Conservation (phyloP, 2,797 vertebrate genomes). For the Xenopus petersii region DNA sequence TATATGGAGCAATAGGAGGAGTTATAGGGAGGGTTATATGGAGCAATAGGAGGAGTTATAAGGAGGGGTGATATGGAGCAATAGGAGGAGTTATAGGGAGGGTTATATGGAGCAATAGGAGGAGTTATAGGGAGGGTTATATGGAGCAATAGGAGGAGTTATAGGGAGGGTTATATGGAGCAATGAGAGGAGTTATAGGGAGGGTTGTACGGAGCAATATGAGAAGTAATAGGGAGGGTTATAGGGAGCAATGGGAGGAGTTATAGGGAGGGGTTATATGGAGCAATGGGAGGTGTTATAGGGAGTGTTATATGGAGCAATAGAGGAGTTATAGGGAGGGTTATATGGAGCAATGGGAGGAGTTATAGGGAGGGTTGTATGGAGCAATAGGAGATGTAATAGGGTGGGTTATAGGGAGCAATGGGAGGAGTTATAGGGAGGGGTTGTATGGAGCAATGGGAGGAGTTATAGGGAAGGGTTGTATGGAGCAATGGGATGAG, state of each 20-base stretch:
- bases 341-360: no score
- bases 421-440: conserved; percentile 1
- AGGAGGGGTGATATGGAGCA: background rate
- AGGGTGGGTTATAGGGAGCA: conserved; percentile 11
- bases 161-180: background rate
- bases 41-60: background rate
- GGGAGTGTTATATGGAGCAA: no score
- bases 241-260: conserved; percentile 12
- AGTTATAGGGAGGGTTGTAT: no score
- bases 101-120: background rate
- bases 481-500: background rate
- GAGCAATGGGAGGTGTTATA: no score
- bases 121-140: background rate
- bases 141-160: no score
- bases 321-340: background rate
- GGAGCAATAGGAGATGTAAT: background rate
- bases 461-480: no score
- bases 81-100: no score
- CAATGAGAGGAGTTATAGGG: conserved; percentile 2
- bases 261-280: background rate
- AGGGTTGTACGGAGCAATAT: conserved; percentile 9
- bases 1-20: no score
- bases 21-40: no score
- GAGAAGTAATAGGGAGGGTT: conserved; percentile 1
- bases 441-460: background rate